These are phyloP conservation scores for Ischnura elegans DNA, from an alignment of 2,888 invertebrate species.

Conservation along the genomic window DNA sequence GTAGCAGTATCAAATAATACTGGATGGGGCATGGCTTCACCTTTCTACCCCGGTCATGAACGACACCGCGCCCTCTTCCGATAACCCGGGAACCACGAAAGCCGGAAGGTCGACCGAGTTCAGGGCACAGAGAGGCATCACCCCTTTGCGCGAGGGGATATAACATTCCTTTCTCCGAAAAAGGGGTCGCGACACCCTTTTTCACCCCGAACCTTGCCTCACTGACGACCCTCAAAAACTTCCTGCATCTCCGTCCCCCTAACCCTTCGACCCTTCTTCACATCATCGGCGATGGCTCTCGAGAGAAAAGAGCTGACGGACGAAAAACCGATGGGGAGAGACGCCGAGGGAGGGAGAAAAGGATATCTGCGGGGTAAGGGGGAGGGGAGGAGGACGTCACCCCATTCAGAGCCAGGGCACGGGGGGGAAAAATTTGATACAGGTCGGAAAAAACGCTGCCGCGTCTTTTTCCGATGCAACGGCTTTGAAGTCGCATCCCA, in stretches of 20 bases:
- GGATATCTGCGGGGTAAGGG: neutral
- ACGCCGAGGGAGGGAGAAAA: neutral
- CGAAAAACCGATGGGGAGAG: neutral
- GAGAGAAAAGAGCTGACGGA: neutral
- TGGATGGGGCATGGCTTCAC: no score
- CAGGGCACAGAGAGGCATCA: neutral
- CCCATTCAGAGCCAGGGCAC: no score
- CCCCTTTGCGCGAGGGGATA: neutral
- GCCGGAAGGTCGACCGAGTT: neutral
- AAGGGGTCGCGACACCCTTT: conserved; percentile 9
- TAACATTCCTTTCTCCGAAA: neutral
- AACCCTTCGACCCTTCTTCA: neutral
- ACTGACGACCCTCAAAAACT: neutral
- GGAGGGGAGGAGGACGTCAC: neutral
- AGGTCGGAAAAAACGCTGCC: no score
- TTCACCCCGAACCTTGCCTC: neutral
- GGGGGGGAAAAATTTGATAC: no score
- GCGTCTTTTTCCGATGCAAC: neutral
- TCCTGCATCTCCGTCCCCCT: neutral
- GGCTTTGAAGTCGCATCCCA: neutral
- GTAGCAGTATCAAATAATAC: no score
- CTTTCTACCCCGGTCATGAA: neutral
- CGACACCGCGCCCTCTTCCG: neutral
- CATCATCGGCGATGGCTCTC: neutral
- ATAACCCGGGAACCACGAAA: neutral